These are phyloP conservation scores for Microplitis demolitor DNA, from an alignment of 1,140 invertebrate species.

Conservation along the genomic window DNA sequence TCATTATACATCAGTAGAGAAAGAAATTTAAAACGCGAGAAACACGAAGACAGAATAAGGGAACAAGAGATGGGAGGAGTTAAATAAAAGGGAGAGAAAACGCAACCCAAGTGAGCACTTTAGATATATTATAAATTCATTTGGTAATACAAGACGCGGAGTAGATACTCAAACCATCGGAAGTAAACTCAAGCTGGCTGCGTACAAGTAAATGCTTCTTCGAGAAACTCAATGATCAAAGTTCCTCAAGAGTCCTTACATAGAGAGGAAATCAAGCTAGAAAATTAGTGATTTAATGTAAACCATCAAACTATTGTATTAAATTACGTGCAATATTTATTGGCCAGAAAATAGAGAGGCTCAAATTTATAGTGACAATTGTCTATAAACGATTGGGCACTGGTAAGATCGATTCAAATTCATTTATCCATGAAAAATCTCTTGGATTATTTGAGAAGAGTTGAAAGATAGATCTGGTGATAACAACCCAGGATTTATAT, in stretches of 20 bases:
- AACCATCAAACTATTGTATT: too few species aligned
- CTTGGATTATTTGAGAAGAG: too few species aligned
- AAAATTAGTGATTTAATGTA: too few species aligned
- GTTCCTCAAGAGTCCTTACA: not conserved
- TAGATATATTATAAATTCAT: constrained; percentile 17
- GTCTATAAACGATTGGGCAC: too few species aligned
- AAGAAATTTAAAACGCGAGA: not conserved
- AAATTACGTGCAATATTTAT: too few species aligned
- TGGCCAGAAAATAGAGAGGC: too few species aligned
- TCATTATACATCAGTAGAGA: not conserved
- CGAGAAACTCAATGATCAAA: constrained; percentile 6
- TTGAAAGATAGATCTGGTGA: too few species aligned
- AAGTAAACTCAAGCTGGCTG: not conserved
- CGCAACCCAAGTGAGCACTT: constrained; percentile 5
- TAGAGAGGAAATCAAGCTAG: too few species aligned
- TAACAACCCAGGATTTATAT: not conserved
- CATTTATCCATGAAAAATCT: too few species aligned
- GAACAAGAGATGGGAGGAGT: constrained; percentile 8
- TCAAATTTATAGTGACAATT: too few species aligned
- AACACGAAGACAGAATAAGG: constrained; percentile 4
- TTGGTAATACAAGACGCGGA: not conserved
- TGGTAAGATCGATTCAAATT: too few species aligned
- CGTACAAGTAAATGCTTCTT: not conserved
- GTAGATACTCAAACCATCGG: not conserved
- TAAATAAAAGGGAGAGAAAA: not conserved